Evolutionary conservation across 2,888 invertebrate genomes (phyloP), one percentile per base, ranked within the genome.

Genomic region (Euplexia lucipara): DNA sequence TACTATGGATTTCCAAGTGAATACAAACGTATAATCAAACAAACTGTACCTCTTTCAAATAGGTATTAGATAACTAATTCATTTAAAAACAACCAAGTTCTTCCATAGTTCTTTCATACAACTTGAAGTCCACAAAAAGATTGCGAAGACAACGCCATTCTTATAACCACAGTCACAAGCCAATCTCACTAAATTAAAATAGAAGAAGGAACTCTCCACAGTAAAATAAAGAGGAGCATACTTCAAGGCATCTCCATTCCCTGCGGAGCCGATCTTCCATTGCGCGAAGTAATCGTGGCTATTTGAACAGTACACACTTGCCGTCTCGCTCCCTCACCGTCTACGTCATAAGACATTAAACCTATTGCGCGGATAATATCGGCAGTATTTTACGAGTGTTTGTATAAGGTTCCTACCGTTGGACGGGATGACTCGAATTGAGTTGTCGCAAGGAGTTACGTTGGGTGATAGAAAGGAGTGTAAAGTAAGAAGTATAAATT

Each of bases 301-400:
- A 86, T 90, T 90, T 90, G 85, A 88, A 84, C 86, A 83, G 84
- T 85, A 83, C 83, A 83, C 83, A 84, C 82, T 87, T 77, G 68
- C 75, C 75, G 41, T 81, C 82, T 72, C 75, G 54, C 74, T 81
- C 76, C 52, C 75, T 83, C 82, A 84, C 74, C 69, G 79, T 78
- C 83, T 86, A 83, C 85, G 85, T 79, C 78, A 78, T 88, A 88
- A 89, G 87, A 88, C 90, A 90, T 91, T 91, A 91, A 91, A 91
- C 87, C 87, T 90, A 91, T 91, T 91, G 89, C 87, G 75, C 84
- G 88, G 87, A 91, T 91, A 88, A 88, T 89, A 91, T 88, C 84
- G 85, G 75, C 82, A 86, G 87, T 88, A 88, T 89, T 89, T 88
- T 86, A 88, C 85, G 89, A 89, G 83, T 88, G 86, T 89, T 91